These are phyloP conservation scores for Oostethus manadensis DNA, from an alignment of 2,113 vertebrate genomes.

Conservation along the genomic window DNA sequence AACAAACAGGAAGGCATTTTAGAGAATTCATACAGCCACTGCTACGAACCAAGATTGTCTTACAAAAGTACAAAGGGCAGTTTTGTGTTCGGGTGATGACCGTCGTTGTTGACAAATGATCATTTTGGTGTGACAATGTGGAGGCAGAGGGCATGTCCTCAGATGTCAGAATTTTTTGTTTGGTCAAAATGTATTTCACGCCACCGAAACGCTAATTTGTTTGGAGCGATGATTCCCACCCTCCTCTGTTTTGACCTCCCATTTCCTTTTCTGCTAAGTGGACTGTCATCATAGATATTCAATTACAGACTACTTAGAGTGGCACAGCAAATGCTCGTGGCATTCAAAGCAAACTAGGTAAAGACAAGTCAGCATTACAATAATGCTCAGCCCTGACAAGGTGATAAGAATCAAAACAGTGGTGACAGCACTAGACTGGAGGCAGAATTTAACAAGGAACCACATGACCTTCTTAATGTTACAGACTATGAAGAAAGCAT, in stretches of 20 bases:
- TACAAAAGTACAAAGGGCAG: too few relatives aligned
- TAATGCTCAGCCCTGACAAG: constrained; percentile 4
- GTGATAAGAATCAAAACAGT: constrained; percentile 3
- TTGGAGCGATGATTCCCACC: neutral
- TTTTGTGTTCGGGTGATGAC: too few relatives aligned
- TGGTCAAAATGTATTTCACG: neutral
- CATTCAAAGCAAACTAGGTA: neutral
- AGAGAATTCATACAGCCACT: too few relatives aligned
- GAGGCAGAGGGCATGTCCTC: too few relatives aligned
- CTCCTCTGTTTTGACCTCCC: constrained; percentile 1
- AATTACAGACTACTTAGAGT: constrained; percentile 2
- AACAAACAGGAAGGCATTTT: too few relatives aligned
- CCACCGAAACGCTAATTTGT: constrained; percentile 2
- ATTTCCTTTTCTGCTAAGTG: constrained; percentile 1
- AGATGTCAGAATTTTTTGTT: too few relatives aligned
- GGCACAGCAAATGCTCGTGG: constrained; percentile 2
- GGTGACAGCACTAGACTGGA: neutral
- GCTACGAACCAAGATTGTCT: too few relatives aligned
- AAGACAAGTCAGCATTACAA: constrained; percentile 4
- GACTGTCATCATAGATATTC: constrained; percentile 8
- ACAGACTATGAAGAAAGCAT: neutral
- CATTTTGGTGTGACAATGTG: too few relatives aligned
- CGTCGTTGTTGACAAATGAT: too few relatives aligned
- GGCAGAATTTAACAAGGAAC: neutral
- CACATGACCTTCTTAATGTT: neutral